phyloP scores from a whole-genome alignment of 2,113 vertebrate species.

The Cheilinus undulatus region DNA sequence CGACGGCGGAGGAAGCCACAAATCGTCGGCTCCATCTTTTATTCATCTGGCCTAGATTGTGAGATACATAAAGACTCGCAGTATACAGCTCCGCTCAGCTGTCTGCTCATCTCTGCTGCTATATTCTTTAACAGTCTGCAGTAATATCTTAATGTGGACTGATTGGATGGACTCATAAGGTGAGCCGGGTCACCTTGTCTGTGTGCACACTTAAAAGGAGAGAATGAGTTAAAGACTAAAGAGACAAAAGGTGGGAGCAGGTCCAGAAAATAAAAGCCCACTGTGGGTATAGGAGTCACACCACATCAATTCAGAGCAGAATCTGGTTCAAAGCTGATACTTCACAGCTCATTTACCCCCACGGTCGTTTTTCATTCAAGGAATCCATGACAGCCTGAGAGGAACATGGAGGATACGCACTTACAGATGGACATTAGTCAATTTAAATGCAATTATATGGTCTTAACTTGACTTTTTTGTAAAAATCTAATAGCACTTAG shows the following conservation, averaged over 20 bases:
- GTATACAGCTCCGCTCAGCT: slow-evolving; percentile 8
- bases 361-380: slow-evolving; percentile 62
- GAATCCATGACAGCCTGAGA: slow-evolving; percentile 53
- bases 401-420: slow-evolving; percentile 37
- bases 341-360: slow-evolving; percentile 76
- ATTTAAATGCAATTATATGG: slow-evolving; percentile 20
- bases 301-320: slow-evolving; percentile 69
- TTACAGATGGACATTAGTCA: slow-evolving; percentile 46
- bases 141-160: slow-evolving; percentile 39
- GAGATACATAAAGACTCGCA: slow-evolving; percentile 35
- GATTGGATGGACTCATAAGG: slow-evolving; percentile 37
- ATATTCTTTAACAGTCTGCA: slow-evolving; percentile 40
- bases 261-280: slow-evolving; percentile 29
- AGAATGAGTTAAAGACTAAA: slow-evolving; percentile 32
- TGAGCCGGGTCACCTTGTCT: slow-evolving; percentile 33
- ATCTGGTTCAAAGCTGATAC: slow-evolving; percentile 63
- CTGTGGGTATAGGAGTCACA: slow-evolving; percentile 58
- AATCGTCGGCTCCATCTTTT: slow-evolving; percentile 65
- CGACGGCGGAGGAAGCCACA: slow-evolving; percentile 37
- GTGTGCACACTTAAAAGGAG: slow-evolving; percentile 37
- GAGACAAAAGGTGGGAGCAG: slow-evolving; percentile 41
- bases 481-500: slow-evolving; percentile 28
- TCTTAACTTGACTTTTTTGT: slow-evolving; percentile 5
- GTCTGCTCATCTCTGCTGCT: slow-evolving; percentile 38
- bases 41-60: slow-evolving; percentile 55